Base-by-base conservation (phyloP, 2,888 invertebrate genomes). In the Melanargia galathea region DNA sequence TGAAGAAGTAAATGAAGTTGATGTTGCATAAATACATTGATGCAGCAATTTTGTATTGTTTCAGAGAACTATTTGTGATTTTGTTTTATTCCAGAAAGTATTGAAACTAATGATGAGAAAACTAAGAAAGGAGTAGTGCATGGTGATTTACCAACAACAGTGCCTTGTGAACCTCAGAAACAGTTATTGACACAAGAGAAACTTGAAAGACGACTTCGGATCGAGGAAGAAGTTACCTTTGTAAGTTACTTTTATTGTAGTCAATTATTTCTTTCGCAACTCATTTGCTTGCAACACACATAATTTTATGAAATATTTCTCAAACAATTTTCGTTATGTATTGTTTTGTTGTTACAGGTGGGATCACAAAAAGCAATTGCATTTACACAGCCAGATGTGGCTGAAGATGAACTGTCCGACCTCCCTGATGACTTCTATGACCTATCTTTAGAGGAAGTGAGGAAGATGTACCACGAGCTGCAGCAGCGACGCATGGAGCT, bases 351-450 rank as follows among this genome's bases (percentile, higher is more conserved):
- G 40, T 45, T 92, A 71, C 76, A 96, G 96, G 80, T 95, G 75
- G 95, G 96, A 51, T 92, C 93, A 63, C 93, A 96, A 68, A 95
- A 95, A 81, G 96, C 97, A 2, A 89, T 97, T 70, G 87, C 95
- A 22, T 97, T 95, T 80, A 94, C 93, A 66, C 93, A 93, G 76
- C 92, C 93, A 40, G 90, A 93, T 63, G 79, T 83, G 13, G 74
- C 80, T 71, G 87, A 93, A 58, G 78, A 90, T 61, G 92, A 93
- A 33, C 93, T 94, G 69, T 95, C 95, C 57, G 96, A 97, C 62
- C 84, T 95, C 40, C 95, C 96, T 0, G 97, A 98, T 83, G 96
- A 96, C 56, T 98, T 98, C 83, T 98, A 96, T 81, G 96, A 97
- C 67, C 84, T 98, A 46, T 96, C 96, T 1, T 92, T 96, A 48